phyloP scores from a whole-genome alignment of 2,888 invertebrate species.

The Lepidochrysops patricia region DNA sequence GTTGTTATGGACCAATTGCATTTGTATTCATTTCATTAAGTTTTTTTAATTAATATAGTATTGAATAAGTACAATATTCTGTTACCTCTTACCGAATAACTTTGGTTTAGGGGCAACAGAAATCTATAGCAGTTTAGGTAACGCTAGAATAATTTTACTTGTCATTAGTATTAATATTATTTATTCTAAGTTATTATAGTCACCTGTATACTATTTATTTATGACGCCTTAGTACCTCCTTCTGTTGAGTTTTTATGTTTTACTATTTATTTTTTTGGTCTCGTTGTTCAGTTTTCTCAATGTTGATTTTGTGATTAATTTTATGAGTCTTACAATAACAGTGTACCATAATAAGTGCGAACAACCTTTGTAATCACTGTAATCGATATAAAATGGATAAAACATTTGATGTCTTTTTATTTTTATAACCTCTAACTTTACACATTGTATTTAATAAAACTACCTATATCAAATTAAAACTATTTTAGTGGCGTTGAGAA shows the following conservation, averaged over 20 bases:
- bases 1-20: constrained; percentile 11
- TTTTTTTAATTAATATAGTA: constrained; percentile 41
- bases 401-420: constrained; percentile 16
- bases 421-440: no score
- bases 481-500: no score
- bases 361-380: constrained; percentile 6
- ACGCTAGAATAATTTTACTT: constrained; percentile 71
- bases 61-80: constrained; percentile 69
- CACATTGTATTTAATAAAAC: no score
- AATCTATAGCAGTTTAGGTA: constrained; percentile 63
- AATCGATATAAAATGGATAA: constrained; percentile 14
- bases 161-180: constrained; percentile 73
- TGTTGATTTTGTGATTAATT: constrained; percentile 1
- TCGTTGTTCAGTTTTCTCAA: constrained; percentile 28
- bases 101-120: constrained; percentile 68
- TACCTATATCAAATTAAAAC: no score
- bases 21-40: constrained; percentile 36
- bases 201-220: constrained; percentile 50
- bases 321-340: neutral
- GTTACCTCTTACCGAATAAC: constrained; percentile 65
- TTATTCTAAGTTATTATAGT: constrained; percentile 65
- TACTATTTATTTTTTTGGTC: constrained; percentile 30
- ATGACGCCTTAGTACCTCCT: constrained; percentile 72
- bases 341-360: constrained; percentile 7
- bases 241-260: constrained; percentile 29